Evolutionary conservation across 2,113 vertebrate species (phyloP).

Genomic region (Passer domesticus): DNA sequence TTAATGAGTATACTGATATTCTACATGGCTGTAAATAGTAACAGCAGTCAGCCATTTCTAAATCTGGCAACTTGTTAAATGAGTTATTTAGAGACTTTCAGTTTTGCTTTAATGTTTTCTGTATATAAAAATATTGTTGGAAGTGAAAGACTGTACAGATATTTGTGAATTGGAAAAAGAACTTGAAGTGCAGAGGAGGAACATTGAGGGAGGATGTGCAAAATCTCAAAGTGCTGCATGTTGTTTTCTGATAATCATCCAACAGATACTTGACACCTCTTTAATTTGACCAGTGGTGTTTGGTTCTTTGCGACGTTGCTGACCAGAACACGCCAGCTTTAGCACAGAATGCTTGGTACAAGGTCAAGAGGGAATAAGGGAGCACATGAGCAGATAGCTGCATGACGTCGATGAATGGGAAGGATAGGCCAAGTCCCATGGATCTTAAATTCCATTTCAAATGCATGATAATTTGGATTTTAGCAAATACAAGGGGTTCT

Average conservation of each 20-base stretch:
- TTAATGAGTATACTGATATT: not conserved
- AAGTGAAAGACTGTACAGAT: not conserved
- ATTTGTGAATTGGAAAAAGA: not conserved
- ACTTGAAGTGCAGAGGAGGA: not conserved
- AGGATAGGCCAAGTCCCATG: constrained; percentile 31
- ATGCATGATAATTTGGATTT: constrained; percentile 35
- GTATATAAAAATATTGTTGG: not conserved
- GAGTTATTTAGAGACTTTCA: constrained; percentile 63
- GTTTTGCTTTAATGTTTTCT: constrained; percentile 58
- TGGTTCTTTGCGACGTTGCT: constrained; percentile 37
- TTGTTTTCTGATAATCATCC: constrained; percentile 58
- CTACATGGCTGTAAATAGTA: not conserved
- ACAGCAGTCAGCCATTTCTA: constrained; percentile 6
- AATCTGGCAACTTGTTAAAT: constrained; percentile 54
- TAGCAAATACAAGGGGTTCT: constrained; percentile 1
- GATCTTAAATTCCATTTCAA: constrained; percentile 22
- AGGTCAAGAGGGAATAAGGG: constrained; percentile 40
- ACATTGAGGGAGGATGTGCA: not conserved
- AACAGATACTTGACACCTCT: constrained; percentile 59
- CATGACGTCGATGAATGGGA: not conserved
- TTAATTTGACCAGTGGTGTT: constrained; percentile 58
- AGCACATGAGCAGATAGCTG: constrained; percentile 39
- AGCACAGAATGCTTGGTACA: constrained; percentile 52
- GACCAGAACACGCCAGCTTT: constrained; percentile 58
- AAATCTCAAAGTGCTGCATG: constrained; percentile 26